Base-by-base conservation (phyloP, 1,140 invertebrate species). In the Cecropterus lyciades region DNA sequence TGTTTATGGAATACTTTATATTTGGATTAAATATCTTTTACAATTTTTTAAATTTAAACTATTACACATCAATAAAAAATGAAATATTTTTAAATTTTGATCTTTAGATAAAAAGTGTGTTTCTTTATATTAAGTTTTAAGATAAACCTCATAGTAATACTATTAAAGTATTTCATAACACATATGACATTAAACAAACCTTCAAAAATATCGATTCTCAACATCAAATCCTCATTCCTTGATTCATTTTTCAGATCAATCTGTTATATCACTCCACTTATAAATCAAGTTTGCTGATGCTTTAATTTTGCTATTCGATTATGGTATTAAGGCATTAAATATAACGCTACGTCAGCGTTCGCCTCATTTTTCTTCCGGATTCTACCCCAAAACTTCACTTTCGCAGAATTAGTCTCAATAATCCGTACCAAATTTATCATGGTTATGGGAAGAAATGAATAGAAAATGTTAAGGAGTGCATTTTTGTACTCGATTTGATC, bases 271-370 rank as follows among this genome's bases (percentile, higher is more conserved):
- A 75, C 69, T 16, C 48, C 6, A 67, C 63, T 67, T 66, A 79
- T 73, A 64, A 72, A 73, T 74, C 67, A 75, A 59, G 49, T 84
- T 73, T 74, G 72, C 73, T 62, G 70, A 70, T 69, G 68, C 72
- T 70, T 81, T 77, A 77, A 77, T 75, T 81, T 78, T 75, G 64
- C 60, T 56, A 81, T 78, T 79, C 75, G 79, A 84, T 82, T 82
- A 80, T 59, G 17, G 69, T 48, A 69, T 73, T 72, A 72, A 72
- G 65, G 69, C 67, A 72, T 79, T 72, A 76, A 45, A 64, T 46
- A 75, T 71, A 72, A 65, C 65, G 77, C 77, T 45, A 66, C 74
- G 77, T 84, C 81, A 84, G 52, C 62, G 15, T 59, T 17, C 42
- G 7, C 27, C 73, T 69, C 75, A 80, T 81, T 81, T 81, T 72